phyloP scores from a whole-genome alignment of 2,797 vertebrate genomes.

The Bryconaethiops microstoma region DNA sequence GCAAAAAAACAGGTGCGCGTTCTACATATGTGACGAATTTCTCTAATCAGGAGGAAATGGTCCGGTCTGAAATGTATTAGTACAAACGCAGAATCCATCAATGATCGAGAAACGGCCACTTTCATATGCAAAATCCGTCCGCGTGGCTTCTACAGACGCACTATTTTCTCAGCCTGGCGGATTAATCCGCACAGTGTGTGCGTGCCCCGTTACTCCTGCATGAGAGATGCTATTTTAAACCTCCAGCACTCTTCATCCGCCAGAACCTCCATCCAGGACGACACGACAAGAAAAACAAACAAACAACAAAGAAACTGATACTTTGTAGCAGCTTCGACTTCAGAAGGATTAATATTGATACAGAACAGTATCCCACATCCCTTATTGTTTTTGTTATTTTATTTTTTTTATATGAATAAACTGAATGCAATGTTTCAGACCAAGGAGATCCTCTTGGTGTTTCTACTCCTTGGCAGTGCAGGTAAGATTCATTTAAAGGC shows the following conservation, averaged over 20 bases:
- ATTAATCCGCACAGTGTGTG: constrained; percentile 37
- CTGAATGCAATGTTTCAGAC: constrained; percentile 50
- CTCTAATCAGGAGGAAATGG: no score
- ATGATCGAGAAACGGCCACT: not conserved
- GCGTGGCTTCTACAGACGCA: not conserved
- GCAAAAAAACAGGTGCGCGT: not conserved
- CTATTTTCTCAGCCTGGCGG: constrained; percentile 23
- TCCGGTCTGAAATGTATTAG: no score
- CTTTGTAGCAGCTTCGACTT: constrained; percentile 27
- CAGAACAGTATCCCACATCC: not conserved
- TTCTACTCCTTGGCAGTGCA: constrained; percentile 50
- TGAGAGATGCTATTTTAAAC: constrained; percentile 38
- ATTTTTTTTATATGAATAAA: not conserved
- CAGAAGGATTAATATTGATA: constrained; percentile 40
- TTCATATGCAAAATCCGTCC: not conserved
- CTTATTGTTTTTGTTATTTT: not conserved
- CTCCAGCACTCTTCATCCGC: constrained; percentile 24
- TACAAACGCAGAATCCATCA: no score
- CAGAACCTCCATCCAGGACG: not conserved
- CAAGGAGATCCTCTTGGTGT: constrained; percentile 49
- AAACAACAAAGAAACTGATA: not conserved
- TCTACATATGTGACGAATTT: not conserved
- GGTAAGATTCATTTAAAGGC: constrained; percentile 37
- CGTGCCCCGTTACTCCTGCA: constrained; percentile 39
- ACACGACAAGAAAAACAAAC: not conserved